A percentile compares a stretch with the other conserved stretches of the same genome.
These are phyloP conservation scores for Drosophila infuscata DNA, from an alignment of 2,888 invertebrate genomes.

Conservation along the genomic window DNA sequence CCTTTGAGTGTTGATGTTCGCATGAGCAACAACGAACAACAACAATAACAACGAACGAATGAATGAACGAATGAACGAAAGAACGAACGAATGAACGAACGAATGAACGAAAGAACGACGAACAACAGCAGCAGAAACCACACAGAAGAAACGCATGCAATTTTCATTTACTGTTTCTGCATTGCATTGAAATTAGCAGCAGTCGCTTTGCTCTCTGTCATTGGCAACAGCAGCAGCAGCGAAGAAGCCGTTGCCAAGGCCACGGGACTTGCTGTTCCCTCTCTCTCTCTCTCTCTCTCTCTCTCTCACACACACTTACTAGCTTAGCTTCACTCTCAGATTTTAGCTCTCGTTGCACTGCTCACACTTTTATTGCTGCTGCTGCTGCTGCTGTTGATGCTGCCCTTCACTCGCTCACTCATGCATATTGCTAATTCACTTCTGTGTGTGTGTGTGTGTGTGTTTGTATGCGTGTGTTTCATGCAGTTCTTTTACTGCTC, in stretches of 20 bases:
- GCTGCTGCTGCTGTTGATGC: conserved; percentile 7
- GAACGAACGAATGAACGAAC: conserved; percentile 2
- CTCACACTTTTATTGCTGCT: conserved; percentile 14
- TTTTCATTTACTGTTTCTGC: conserved; percentile 19
- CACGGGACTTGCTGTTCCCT: conserved; percentile 35
- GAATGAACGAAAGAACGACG: background rate
- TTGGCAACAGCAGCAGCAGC: conserved; percentile 20
- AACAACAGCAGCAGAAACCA: background rate
- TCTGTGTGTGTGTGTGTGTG: conserved; percentile 26
- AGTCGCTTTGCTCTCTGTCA: conserved; percentile 14
- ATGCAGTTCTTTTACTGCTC: background rate
- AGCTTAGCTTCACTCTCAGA: background rate
- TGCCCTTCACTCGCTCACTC: conserved; percentile 38
- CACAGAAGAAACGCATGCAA: conserved; percentile 9
- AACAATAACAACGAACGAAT: background rate
- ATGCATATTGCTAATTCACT: conserved; percentile 56
- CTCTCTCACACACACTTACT: background rate
- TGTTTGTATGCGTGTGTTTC: conserved; percentile 5
- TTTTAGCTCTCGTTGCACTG: conserved; percentile 19
- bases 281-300: conserved; percentile 10
- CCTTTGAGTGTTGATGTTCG: background rate
- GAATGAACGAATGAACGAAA: conserved; percentile 8
- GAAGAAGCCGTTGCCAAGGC: conserved; percentile 56
- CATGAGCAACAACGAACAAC: background rate
- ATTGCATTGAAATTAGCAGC: conserved; percentile 46